Conservation (phyloP, 53 echinoderm and acorn worm genomes). For the Zoroaster sp. region DNA sequence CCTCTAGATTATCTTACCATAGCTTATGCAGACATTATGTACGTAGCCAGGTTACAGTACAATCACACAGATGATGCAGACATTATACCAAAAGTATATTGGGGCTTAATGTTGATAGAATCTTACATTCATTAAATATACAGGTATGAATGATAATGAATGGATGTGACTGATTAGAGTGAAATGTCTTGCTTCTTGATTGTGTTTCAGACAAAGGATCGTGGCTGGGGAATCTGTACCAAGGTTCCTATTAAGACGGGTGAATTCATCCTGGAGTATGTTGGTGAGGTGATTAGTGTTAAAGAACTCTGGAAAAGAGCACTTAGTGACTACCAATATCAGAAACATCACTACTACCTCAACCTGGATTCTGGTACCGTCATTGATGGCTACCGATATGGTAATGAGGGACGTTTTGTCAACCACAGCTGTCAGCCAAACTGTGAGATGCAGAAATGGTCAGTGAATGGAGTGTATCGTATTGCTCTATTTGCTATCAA, state of each 20-base stretch:
- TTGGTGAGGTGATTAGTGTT: conserved; percentile 96
- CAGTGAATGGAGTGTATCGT: conserved; percentile 85
- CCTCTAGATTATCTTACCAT: too few relatives aligned
- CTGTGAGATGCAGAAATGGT: conserved; percentile 99
- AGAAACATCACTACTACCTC: conserved; percentile 97
- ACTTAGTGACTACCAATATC: conserved; percentile 93
- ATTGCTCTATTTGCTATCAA: conserved; percentile 90
- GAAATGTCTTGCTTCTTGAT: neutral
- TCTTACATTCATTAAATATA: too few relatives aligned
- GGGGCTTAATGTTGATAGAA: too few relatives aligned
- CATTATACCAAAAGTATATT: too few relatives aligned
- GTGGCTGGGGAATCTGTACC: conserved; percentile 91
- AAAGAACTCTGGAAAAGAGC: conserved; percentile 94
- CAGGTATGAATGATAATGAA: neutral
- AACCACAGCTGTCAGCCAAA: conserved; percentile 99
- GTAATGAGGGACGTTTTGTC: conserved; percentile 94
- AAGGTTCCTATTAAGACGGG: conserved; percentile 62
- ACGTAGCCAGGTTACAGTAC: too few relatives aligned
- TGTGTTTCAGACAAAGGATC: conserved; percentile 62
- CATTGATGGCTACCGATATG: conserved; percentile 96
- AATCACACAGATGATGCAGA: too few relatives aligned
- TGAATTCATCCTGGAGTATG: conserved; percentile 89
- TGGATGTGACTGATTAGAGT: neutral
- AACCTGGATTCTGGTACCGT: conserved; percentile 91
- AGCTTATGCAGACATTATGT: too few relatives aligned